Evolutionary conservation across 1,140 invertebrate genomes (phyloP), one percentile per base, ranked within the genome.

Genomic region (Brachionus manjavacas): DNA sequence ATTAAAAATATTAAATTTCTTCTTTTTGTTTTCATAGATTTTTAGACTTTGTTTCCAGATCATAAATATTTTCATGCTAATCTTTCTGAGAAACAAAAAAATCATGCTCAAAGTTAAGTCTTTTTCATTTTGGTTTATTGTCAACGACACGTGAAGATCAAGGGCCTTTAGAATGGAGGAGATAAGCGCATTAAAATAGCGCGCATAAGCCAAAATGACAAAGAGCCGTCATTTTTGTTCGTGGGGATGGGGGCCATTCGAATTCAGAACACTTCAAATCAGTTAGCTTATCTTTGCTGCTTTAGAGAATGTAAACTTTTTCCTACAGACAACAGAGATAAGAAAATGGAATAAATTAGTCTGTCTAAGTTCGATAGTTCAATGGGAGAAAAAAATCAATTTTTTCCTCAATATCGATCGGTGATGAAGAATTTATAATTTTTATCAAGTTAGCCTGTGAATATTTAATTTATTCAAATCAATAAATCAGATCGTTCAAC

Each of bases 301-400:
- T 46, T 4, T 14, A 4, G 12, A 46, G 43, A 46, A 46, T 14
- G 11, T 11, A 46, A 46, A 23, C n/a, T 60, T 60, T 60, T 25
- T 25, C 9, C 8, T 25, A 60, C 20, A 60, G 52, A 60, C 52
- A 60, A 60, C 9, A 60, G 16, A 23, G 52, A 60, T 60, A 60
- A 60, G 52, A 60, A 60, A 60, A 60, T 60, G 31, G 68, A 72
- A 72, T 72, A 72, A 72, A 72, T 72, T 72, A 72, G 23, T 41
- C 68, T 72, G 31, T 8, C 52, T 41, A 39, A 72, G 68, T 72
- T 72, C 68, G 68, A 72, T 72, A 72, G 68, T 72, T 72, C 68
- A 72, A n/a, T 41, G 35, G 35, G 41, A 28, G 8, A 3, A 72
- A 39, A 39, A 39, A 72, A 72, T 39, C 35, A 72, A 39, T 72